Percentiles rank a stretch among this genome's conserved stretches.
These are phyloP conservation scores for Masnerella sp. DNA, from an alignment of 2,888 invertebrate species.

Conservation along the genomic window DNA sequence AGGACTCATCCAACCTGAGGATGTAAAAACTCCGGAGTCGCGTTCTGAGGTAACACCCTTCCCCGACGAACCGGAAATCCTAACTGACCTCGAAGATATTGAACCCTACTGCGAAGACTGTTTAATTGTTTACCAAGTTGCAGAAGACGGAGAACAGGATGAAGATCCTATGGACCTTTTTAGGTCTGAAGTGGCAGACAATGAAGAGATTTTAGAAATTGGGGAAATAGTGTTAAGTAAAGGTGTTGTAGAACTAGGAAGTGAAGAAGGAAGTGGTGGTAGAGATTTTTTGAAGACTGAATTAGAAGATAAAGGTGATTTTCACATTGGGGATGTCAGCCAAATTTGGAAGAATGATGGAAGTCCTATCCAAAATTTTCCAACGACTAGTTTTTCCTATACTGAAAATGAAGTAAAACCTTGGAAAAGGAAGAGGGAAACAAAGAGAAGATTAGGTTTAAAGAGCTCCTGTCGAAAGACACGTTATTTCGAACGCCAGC, in stretches of 20 bases:
- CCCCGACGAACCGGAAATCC: conserved; percentile 19
- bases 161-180: not conserved
- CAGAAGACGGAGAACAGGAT: too few relatives aligned
- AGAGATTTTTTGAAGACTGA: not conserved
- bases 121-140: conserved; percentile 16
- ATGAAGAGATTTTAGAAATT: not conserved
- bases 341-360: too few relatives aligned
- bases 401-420: too few relatives aligned
- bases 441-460: not conserved
- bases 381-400: too few relatives aligned
- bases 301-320: too few relatives aligned
- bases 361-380: too few relatives aligned
- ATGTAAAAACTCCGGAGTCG: conserved; percentile 68
- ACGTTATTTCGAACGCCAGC: conserved; percentile 8
- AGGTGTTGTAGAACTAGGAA: not conserved
- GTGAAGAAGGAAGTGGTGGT: not conserved
- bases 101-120: conserved; percentile 20
- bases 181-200: too few relatives aligned
- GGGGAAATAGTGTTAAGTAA: not conserved
- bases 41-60: conserved; percentile 68
- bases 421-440: too few relatives aligned
- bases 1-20: conserved; percentile 70
- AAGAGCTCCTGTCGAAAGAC: conserved; percentile 8
- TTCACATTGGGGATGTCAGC: too few relatives aligned
- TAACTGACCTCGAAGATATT: conserved; percentile 1